These are phyloP conservation scores for Polypterus senegalus DNA, from an alignment of 2,113 vertebrate genomes.

Conservation along the genomic window DNA sequence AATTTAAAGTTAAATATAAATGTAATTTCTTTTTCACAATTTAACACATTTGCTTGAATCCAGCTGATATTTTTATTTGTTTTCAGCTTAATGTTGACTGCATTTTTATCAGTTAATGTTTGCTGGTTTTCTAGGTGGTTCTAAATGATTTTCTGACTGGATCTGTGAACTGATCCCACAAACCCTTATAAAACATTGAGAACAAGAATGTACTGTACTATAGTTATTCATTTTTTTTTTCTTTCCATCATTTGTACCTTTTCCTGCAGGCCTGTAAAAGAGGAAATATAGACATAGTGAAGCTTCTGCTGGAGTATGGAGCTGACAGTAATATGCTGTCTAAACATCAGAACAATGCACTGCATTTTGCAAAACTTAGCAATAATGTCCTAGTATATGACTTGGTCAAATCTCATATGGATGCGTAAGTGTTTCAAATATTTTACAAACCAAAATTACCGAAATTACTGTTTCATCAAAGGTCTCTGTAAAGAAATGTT, in stretches of 20 bases:
- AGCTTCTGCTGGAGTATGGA: conserved; percentile 83
- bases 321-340: conserved; percentile 88
- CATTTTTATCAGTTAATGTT: too few species aligned
- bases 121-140: too few species aligned
- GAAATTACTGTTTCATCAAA: too few species aligned
- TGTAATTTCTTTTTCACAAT: too few species aligned
- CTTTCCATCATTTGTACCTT: conserved; percentile 3
- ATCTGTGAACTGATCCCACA: not conserved
- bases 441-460: too few species aligned
- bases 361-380: conserved; percentile 79
- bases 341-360: conserved; percentile 78
- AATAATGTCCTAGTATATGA: conserved; percentile 76
- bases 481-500: too few species aligned
- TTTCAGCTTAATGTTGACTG: too few species aligned
- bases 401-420: conserved; percentile 73
- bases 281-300: conserved; percentile 83
- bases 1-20: too few species aligned
- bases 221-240: not conserved
- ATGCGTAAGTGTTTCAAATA: conserved; percentile 58
- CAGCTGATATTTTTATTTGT: too few species aligned
- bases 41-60: too few species aligned
- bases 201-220: not conserved
- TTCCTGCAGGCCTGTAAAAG: conserved; percentile 75
- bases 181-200: not conserved
- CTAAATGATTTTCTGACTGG: not conserved